These are phyloP conservation scores for Hirudinaria manillensis DNA, from an alignment of 2,888 invertebrate genomes.

Conservation along the genomic window DNA sequence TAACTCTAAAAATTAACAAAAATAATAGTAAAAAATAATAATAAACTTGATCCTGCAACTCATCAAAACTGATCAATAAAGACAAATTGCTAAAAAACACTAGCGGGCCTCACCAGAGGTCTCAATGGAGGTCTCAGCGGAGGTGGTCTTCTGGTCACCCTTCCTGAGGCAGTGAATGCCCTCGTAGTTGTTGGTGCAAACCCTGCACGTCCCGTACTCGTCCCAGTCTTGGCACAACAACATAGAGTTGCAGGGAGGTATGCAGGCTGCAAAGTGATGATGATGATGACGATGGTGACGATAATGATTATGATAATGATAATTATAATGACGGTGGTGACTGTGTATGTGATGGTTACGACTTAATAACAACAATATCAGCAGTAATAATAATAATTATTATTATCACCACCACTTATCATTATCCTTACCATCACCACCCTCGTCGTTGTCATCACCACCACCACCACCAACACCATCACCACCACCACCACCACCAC, in stretches of 20 bases:
- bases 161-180: not conserved
- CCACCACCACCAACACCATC: not conserved
- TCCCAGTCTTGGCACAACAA: not conserved
- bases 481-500: not conserved
- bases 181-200: not conserved
- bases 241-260: not conserved
- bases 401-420: not conserved
- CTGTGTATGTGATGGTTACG: not conserved
- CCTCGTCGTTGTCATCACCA: not conserved
- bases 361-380: not conserved
- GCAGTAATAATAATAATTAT: not conserved
- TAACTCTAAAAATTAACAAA: no score
- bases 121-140: no score
- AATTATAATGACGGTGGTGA: not conserved
- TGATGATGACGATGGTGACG: constrained; percentile 10
- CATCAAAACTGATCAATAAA: no score
- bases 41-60: no score
- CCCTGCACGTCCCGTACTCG: not conserved
- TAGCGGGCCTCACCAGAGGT: no score
- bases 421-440: no score
- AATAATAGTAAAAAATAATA: no score
- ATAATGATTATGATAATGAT: not conserved
- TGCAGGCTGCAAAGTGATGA: not conserved
- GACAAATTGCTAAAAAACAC: no score
- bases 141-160: no score